These are phyloP conservation scores for Gadopsis bispinosus DNA, from an alignment of 2,797 vertebrate genomes.

Conservation along the genomic window DNA sequence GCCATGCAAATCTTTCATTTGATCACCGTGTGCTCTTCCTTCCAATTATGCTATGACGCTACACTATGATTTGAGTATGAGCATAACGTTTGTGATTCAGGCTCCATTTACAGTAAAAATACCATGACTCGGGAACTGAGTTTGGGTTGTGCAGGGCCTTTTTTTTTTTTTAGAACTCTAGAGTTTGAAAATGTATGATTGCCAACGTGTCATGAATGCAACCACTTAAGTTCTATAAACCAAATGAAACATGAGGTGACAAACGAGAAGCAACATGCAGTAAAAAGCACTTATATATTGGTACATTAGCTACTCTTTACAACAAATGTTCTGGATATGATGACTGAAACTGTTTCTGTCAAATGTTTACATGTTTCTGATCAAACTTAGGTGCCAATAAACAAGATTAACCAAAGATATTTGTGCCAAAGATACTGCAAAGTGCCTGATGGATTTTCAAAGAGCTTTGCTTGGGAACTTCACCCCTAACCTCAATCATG, in stretches of 20 bases:
- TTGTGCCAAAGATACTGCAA: conserved; percentile 42
- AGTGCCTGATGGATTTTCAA: not conserved
- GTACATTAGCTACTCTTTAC: not conserved
- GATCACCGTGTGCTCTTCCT: not conserved
- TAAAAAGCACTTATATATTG: conserved; percentile 26
- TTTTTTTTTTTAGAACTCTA: not conserved
- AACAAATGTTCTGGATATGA: conserved; percentile 6
- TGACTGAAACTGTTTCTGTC: conserved; percentile 51
- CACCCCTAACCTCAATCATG: not conserved
- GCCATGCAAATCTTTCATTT: not conserved
- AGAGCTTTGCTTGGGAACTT: conserved; percentile 6
- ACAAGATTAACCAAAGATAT: conserved; percentile 48
- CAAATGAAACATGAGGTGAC: conserved; percentile 12
- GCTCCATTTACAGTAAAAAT: not conserved
- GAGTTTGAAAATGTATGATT: not conserved
- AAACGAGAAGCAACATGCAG: conserved; percentile 1
- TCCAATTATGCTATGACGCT: not conserved
- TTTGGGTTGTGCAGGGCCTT: not conserved
- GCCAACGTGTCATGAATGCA: conserved; percentile 44
- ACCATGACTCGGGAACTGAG: conserved; percentile 1
- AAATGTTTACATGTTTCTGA: conserved; percentile 58
- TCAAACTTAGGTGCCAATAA: conserved; percentile 33
- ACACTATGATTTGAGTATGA: not conserved
- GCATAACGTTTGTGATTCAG: not conserved
- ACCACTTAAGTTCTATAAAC: not conserved